A percentile compares a stretch with the other conserved stretches of the same genome.
Evolutionary conservation across 1,140 invertebrate species (phyloP).

Genomic region (Psilanteris sp.): DNA sequence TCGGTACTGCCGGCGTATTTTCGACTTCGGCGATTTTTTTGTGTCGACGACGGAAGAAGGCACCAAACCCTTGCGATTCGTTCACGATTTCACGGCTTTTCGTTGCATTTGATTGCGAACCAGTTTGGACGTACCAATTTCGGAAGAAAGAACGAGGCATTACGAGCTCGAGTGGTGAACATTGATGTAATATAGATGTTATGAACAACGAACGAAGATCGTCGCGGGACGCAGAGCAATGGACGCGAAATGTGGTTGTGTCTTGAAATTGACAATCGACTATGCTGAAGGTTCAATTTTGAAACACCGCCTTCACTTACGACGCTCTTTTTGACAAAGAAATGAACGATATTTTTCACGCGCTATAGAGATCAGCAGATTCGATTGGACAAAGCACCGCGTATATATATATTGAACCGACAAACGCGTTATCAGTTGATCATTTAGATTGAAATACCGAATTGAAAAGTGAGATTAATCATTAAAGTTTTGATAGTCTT

Average conservation of each 20-base stretch:
- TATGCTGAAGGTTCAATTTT: slow-evolving; percentile 22
- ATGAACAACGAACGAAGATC: slow-evolving; percentile 46
- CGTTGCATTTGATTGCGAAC: slow-evolving; percentile 1
- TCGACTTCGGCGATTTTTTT: neutral
- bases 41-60: too few relatives aligned
- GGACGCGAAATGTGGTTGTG: slow-evolving; percentile 3
- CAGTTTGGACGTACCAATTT: slow-evolving; percentile 24
- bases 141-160: slow-evolving; percentile 3
- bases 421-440: slow-evolving; percentile 14
- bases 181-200: slow-evolving; percentile 28
- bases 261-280: slow-evolving; percentile 46
- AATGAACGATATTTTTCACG: slow-evolving; percentile 45
- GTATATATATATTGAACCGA: slow-evolving; percentile 33
- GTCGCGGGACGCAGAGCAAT: slow-evolving; percentile 10
- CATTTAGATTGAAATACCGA: slow-evolving; percentile 8
- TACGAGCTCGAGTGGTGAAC: slow-evolving; percentile 7
- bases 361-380: slow-evolving; percentile 5
- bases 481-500: neutral
- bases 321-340: slow-evolving; percentile 26
- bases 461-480: slow-evolving; percentile 21
- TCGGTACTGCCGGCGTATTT: too few relatives aligned
- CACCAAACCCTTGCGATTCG: slow-evolving; percentile 18
- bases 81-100: neutral
- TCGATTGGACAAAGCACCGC: slow-evolving; percentile 3
- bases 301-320: slow-evolving; percentile 9